These are phyloP conservation scores for Petrocephalus schoutedeni DNA, from an alignment of 2,797 vertebrate species.

Conservation along the genomic window DNA sequence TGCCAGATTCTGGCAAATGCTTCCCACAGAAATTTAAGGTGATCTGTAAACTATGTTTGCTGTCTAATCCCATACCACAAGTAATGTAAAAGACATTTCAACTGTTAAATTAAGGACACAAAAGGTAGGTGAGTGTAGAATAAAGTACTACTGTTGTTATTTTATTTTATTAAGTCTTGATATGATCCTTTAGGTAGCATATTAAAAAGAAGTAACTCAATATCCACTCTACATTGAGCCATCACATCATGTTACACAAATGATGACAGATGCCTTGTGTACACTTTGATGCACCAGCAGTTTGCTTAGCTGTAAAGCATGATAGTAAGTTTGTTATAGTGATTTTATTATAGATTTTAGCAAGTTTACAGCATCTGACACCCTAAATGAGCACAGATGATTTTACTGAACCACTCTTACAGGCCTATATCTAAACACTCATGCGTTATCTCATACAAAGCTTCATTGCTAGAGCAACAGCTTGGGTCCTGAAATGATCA, in stretches of 20 bases:
- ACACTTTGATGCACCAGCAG: neutral
- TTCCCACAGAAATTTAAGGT: neutral
- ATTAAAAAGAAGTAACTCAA: neutral
- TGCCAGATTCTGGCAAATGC: neutral
- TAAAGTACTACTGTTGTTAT: neutral
- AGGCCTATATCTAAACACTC: neutral
- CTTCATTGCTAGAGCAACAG: neutral
- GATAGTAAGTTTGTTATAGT: neutral
- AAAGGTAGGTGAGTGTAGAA: neutral
- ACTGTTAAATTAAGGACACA: neutral
- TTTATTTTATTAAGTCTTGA: neutral
- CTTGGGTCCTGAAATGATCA: neutral
- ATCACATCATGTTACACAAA: neutral
- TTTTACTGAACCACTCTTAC: neutral
- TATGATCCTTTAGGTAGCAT: neutral
- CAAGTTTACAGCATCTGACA: neutral
- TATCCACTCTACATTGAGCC: neutral
- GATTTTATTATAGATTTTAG: constrained; percentile 1
- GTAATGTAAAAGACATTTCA: neutral
- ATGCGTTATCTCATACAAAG: neutral
- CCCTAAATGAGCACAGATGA: neutral
- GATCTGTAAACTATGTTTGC: neutral
- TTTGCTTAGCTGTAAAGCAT: neutral
- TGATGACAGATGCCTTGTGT: neutral
- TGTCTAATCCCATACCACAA: neutral